Percentiles rank a stretch among this genome's conserved stretches.
Conservation (phyloP, 2,797 vertebrate genomes). For the Chaenodraco wilsoni region DNA sequence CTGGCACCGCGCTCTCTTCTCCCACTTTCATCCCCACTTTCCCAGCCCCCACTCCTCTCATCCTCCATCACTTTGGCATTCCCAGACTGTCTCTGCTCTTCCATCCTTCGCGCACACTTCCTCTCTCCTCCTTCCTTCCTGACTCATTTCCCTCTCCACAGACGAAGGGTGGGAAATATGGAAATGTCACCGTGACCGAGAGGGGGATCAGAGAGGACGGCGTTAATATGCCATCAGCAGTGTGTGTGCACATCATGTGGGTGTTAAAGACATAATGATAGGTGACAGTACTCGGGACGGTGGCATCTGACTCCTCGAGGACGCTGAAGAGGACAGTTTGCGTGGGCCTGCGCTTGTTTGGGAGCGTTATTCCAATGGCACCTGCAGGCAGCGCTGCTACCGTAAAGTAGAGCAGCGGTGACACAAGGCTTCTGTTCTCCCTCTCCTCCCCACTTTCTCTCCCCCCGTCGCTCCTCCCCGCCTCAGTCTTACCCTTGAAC, state of each 20-base stretch:
- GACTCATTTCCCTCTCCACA: conserved; percentile 66
- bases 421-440: conserved; percentile 72
- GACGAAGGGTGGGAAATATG: conserved; percentile 70
- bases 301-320: conserved; percentile 64
- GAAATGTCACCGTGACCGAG: conserved; percentile 74
- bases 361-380: conserved; percentile 53
- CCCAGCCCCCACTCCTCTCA: conserved; percentile 37
- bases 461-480: conserved; percentile 25
- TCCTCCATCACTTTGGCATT: conserved; percentile 69
- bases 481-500: conserved; percentile 70
- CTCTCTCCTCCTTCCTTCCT: conserved; percentile 44
- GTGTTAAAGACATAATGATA: conserved; percentile 75
- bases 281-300: conserved; percentile 74
- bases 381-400: conserved; percentile 69
- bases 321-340: conserved; percentile 51
- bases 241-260: conserved; percentile 43
- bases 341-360: conserved; percentile 36
- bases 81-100: conserved; percentile 57
- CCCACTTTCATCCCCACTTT: conserved; percentile 73
- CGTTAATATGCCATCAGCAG: conserved; percentile 68
- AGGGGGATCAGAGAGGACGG: conserved; percentile 61
- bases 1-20: conserved; percentile 59
- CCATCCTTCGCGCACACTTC: conserved; percentile 53
- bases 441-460: conserved; percentile 48
- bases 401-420: conserved; percentile 76